Evolutionary conservation across 2,113 vertebrate species (phyloP).

Genomic region (Theristicus caerulescens): DNA sequence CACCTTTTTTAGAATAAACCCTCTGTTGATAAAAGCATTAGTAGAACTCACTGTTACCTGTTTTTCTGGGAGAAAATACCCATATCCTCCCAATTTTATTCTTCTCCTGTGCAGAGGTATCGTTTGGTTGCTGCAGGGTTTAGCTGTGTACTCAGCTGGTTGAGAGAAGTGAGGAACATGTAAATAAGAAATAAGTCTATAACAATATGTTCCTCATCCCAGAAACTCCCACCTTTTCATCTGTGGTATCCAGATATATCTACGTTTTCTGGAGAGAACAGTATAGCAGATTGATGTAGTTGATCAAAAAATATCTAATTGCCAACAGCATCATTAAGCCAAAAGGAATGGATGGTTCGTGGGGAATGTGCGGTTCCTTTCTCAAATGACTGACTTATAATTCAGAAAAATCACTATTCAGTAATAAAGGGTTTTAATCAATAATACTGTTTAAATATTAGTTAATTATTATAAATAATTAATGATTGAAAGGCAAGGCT

Average conservation of each 20-base stretch:
- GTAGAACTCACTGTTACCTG: background rate
- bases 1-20: background rate
- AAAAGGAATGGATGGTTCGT: background rate
- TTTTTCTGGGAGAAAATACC: background rate
- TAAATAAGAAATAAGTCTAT: background rate
- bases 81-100: background rate
- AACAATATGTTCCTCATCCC: background rate
- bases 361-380: background rate
- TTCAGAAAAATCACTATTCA: background rate
- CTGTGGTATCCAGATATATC: conserved; percentile 1
- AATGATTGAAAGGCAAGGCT: background rate
- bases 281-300: background rate
- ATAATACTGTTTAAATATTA: background rate
- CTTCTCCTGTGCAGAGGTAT: background rate
- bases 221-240: conserved; percentile 32
- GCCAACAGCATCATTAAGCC: background rate
- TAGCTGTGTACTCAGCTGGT: background rate
- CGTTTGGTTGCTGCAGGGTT: background rate
- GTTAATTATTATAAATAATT: background rate
- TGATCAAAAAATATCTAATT: background rate
- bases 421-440: background rate
- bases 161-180: background rate
- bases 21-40: background rate
- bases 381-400: background rate
- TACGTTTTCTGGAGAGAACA: conserved; percentile 3